These are phyloP conservation scores for Galemys pyrenaicus DNA, from an alignment of 2,113 vertebrate species.

Conservation along the genomic window DNA sequence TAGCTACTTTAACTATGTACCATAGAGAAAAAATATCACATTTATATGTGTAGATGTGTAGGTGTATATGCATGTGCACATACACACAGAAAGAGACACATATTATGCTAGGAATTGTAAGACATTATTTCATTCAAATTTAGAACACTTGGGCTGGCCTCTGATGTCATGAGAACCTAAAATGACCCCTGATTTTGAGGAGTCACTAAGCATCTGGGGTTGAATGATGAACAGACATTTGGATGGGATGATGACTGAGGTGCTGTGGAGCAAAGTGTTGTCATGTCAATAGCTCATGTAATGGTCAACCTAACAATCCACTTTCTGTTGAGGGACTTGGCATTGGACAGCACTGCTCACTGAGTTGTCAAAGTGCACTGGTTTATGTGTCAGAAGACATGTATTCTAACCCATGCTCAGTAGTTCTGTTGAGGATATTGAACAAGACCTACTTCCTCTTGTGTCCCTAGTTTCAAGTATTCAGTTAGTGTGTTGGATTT, in stretches of 20 bases:
- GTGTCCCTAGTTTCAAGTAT: background rate
- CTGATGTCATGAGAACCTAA: background rate
- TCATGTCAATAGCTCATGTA: background rate
- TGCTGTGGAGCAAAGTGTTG: background rate
- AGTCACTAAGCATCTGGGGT: background rate
- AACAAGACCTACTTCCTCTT: background rate
- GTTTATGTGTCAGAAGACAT: background rate
- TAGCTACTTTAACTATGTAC: background rate
- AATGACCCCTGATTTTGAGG: background rate
- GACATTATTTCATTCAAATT: background rate
- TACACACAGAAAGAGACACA: background rate
- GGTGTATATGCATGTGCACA: background rate
- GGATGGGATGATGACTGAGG: background rate
- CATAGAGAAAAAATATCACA: background rate
- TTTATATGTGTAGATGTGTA: background rate
- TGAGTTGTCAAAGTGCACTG: background rate
- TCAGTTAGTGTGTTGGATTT: background rate
- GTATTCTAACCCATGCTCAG: background rate
- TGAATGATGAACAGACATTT: background rate
- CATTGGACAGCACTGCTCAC: background rate
- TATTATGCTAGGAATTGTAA: background rate
- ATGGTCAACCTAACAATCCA: background rate
- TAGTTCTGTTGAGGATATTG: background rate
- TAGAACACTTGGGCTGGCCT: too few relatives aligned
- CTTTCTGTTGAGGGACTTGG: background rate